These are phyloP conservation scores for Crocodylus rhombifer DNA, from an alignment of 2,797 vertebrate species.

Conservation along the genomic window DNA sequence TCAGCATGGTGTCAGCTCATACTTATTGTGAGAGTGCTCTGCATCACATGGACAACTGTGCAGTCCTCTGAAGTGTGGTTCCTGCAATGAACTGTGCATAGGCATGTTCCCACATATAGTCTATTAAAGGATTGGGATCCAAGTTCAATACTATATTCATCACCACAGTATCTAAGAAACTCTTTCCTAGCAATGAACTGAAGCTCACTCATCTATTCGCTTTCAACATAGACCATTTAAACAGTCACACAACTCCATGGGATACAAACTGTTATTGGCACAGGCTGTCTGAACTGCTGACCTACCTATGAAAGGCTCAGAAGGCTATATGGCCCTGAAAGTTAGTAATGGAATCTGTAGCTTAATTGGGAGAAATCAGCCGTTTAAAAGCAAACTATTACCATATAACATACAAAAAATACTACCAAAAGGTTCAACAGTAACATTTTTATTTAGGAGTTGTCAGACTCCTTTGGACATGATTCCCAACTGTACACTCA, in stretches of 20 bases:
- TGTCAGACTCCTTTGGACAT: neutral
- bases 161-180: neutral
- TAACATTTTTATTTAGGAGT: neutral
- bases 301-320: neutral
- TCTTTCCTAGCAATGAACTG: neutral
- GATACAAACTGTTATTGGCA: neutral
- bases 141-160: neutral
- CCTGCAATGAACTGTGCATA: neutral
- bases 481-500: neutral
- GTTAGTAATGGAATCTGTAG: neutral
- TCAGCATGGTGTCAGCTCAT: neutral
- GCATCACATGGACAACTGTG: neutral
- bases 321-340: neutral
- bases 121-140: neutral
- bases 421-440: neutral
- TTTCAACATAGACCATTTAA: neutral
- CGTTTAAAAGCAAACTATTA: neutral
- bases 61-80: neutral
- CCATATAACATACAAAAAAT: neutral
- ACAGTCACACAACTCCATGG: neutral
- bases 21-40: neutral
- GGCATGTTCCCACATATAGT: neutral
- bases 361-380: neutral
- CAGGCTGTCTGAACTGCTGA: conserved; percentile 22
- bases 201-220: neutral